These are phyloP conservation scores for Clunio marinus DNA, from an alignment of 2,888 invertebrate genomes.

Conservation along the genomic window DNA sequence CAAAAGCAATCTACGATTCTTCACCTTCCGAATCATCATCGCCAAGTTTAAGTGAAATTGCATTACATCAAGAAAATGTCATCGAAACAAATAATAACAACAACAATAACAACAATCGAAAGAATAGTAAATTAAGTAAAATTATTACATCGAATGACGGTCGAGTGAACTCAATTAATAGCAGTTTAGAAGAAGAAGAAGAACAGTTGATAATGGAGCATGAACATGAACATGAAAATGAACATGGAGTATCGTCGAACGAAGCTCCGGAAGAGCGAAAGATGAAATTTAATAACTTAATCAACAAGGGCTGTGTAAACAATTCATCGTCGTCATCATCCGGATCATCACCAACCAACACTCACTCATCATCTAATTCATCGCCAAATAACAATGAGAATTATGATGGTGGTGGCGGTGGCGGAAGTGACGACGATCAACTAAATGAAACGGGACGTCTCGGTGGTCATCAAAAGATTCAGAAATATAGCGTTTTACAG, in stretches of 20 bases:
- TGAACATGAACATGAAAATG: no score
- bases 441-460: neutral
- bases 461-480: neutral
- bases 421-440: neutral
- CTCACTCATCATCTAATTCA: slow-evolving; percentile 33
- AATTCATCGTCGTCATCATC: slow-evolving; percentile 32
- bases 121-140: slow-evolving; percentile 20
- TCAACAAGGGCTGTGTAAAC: slow-evolving; percentile 30
- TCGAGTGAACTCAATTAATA: slow-evolving; percentile 39
- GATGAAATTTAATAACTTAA: slow-evolving; percentile 30
- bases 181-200: slow-evolving; percentile 41
- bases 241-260: neutral
- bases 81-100: slow-evolving; percentile 39
- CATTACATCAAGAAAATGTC: slow-evolving; percentile 46
- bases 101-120: slow-evolving; percentile 19
- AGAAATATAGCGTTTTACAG: slow-evolving; percentile 21
- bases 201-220: slow-evolving; percentile 39
- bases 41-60: slow-evolving; percentile 43
- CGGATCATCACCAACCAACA: slow-evolving; percentile 25
- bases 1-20: slow-evolving; percentile 51
- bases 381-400: slow-evolving; percentile 17
- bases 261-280: slow-evolving; percentile 27
- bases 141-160: neutral
- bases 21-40: slow-evolving; percentile 49
- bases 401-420: slow-evolving; percentile 21